Evolutionary conservation across 2,888 invertebrate genomes (phyloP), one percentile per base, ranked within the genome.

Genomic region (Caenorhabditis uteleia): DNA sequence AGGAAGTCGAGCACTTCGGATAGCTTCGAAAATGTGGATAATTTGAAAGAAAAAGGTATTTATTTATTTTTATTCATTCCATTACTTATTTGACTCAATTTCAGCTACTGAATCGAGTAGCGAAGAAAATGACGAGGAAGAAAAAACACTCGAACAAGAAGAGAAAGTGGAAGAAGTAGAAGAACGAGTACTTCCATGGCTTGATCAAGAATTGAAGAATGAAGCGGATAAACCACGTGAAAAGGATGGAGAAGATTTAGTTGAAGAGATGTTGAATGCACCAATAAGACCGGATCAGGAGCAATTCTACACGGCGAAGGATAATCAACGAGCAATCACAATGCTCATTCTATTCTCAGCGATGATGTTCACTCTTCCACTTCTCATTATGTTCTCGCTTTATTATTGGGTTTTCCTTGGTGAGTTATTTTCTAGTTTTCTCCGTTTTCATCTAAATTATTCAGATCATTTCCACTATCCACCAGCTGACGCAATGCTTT

Each of bases 401-500:
- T 80, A 80, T 45, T 64, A 72, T 27, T 76, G 68, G 48, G 56
- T 80, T 18, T 77, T 80, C 49, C 54, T 72, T 1, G 78, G 79
- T 79, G n/a, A 25, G 66, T 31, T 16, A 23, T 18, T 36, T 3
- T 5, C 3, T 18, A n/a, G n/a, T n/a, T n/a, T n/a, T n/a, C n/a
- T 18, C 27, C 5, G 7, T 27, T 6, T 14, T 8, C 3, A 25
- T 25, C 34, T 3, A 16, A 48, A 16, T 40, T 46, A 49, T 75
- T 39, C 58, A 77, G 80, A 75, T 43, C 40, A 75, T 46, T 76
- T 65, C 54, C 70, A 76, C 42, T 38, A 69, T 34, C 55, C 70
- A 7, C 53, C 62, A 2, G 54, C 50, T 16, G 48, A 72, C 33
- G 79, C 79, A 12, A 68, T 74, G 60, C 69, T 79, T 12, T 80